Percentiles rank a stretch among this genome's conserved stretches.
Conservation (phyloP, 1,140 invertebrate genomes). For the Brachionus koreanus region DNA sequence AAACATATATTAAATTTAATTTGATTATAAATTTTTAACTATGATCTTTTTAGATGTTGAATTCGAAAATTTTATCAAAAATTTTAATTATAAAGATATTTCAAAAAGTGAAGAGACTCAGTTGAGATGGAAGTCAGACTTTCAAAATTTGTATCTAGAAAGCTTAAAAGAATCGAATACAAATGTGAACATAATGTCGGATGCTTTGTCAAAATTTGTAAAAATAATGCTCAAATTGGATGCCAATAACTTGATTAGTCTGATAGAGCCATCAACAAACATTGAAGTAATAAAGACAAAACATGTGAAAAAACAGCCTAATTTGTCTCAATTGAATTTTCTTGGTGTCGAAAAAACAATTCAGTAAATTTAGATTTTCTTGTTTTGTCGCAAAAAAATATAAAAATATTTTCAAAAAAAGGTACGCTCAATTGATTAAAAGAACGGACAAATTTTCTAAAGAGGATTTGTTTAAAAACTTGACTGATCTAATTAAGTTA, state of each 20-base stretch:
- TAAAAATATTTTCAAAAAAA: not conserved
- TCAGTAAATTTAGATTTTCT: not conserved
- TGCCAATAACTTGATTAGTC: not conserved
- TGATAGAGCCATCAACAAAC: not conserved
- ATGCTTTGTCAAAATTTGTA: not conserved
- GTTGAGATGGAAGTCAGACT: not conserved
- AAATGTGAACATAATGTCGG: not conserved
- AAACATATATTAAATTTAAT: not conserved
- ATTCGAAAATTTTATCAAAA: slow-evolving; percentile 14
- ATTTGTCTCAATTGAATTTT: not conserved
- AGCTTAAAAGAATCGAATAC: not conserved
- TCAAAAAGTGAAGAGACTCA: not conserved
- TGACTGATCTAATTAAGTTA: not conserved
- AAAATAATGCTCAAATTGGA: not conserved
- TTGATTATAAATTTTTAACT: not conserved
- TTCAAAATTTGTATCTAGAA: slow-evolving; percentile 7
- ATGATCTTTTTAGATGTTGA: not conserved
- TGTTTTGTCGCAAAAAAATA: not conserved
- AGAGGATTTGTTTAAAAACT: not conserved
- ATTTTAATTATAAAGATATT: not conserved
- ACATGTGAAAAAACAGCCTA: not conserved
- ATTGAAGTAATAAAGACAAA: not conserved
- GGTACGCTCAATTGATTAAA: not conserved
- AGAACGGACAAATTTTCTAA: not conserved
- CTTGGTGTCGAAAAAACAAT: slow-evolving; percentile 18